phyloP scores from a whole-genome alignment of 2,888 invertebrate genomes.

The Lepeophtheirus nordmannii region DNA sequence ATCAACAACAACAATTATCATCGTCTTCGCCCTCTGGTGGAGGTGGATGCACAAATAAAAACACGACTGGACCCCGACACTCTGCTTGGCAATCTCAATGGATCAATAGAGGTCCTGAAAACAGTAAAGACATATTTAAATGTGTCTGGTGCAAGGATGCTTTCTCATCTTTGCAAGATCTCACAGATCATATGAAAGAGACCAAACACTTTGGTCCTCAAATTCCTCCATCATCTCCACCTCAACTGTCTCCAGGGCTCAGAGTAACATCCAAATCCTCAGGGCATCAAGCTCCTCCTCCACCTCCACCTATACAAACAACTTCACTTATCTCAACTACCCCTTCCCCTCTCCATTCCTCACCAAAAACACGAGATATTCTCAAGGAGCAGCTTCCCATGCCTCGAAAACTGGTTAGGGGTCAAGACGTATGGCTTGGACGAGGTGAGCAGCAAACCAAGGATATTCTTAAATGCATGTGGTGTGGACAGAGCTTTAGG shows the following conservation, averaged over 20 bases:
- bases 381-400: constrained; percentile 88
- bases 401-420: constrained; percentile 82
- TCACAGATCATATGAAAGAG: constrained; percentile 95
- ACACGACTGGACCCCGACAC: constrained; percentile 30
- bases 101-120: constrained; percentile 87
- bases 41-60: constrained; percentile 34
- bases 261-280: constrained; percentile 25
- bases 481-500: constrained; percentile 94
- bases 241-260: constrained; percentile 25
- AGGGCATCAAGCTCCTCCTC: constrained; percentile 30
- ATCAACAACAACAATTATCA: too few species aligned
- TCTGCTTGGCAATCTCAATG: constrained; percentile 89
- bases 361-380: constrained; percentile 63
- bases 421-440: constrained; percentile 94
- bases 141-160: constrained; percentile 98
- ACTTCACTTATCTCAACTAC: constrained; percentile 36
- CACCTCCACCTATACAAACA: constrained; percentile 44
- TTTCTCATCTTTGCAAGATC: constrained; percentile 78
- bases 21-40: neutral
- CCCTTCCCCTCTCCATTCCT: constrained; percentile 41
- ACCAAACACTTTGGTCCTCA: constrained; percentile 64
- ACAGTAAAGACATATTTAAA: constrained; percentile 70
- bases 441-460: constrained; percentile 93
- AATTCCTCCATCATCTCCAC: constrained; percentile 35
- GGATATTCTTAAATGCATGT: constrained; percentile 94